Evolutionary conservation across 2,888 invertebrate species (phyloP), one percentile per base, ranked within the genome.

Genomic region (Nemapogon koenigi): DNA sequence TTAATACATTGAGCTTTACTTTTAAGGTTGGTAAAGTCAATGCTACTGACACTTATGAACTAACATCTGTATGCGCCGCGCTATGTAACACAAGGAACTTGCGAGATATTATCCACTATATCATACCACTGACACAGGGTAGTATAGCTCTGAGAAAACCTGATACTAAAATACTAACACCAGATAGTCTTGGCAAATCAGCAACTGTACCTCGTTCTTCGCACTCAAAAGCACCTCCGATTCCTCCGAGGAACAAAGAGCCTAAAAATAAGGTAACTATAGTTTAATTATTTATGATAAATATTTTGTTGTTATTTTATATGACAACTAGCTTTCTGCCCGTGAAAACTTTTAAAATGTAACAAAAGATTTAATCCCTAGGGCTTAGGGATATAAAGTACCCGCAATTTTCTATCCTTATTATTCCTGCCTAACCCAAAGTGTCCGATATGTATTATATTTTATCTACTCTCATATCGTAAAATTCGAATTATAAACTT

Each of bases 51-150:
- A 49, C 64, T 2, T 62, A 70, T 2, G 78, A 73, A 40, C 43
- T 78, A 38, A 66, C 67, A 0, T 89, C 95, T 0, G 89, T 94
- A 2, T 81, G 94, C 43, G 91, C 93, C 29, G 90, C 96, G 0
- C 78, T 97, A 45, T 93, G 94, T 54, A 87, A 87, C 30, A 63
- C 72, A 1, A 59, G 63, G 2, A 73, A 64, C 38, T 52, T 78
- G 2, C 62, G 68, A 3, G 75, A 76, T 35, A 70, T 75, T 1
- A 45, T 78, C 37, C 69, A 76, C 25, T 69, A 70, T 44, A 58
- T 73, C 1, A 70, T 71, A 10, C 75, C 75, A 1, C 52, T 72
- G 6, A 72, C 76, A 1, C 72, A 75, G 43, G 55, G 46, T 31
- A 46, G 47, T 7, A 44, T 62, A 14, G 47, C 50, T 3, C 35